Conservation (phyloP, 1,140 invertebrate species). For the Rhagoletis pomonella region DNA sequence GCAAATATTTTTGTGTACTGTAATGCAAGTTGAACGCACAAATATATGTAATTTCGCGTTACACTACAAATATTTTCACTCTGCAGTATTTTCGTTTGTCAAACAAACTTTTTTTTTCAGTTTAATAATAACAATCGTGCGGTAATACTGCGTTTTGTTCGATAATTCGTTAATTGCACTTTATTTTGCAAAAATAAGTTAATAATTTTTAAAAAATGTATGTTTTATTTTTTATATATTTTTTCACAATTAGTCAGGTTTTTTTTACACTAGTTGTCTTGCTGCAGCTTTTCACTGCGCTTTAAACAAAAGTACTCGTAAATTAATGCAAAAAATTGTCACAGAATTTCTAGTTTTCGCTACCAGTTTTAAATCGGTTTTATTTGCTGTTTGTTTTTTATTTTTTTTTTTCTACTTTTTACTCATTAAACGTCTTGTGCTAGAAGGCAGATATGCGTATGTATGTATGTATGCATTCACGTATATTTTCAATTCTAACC, state of each 20-base stretch:
- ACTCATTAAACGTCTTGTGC: neutral
- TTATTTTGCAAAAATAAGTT: neutral
- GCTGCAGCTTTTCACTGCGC: neutral
- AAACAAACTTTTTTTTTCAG: neutral
- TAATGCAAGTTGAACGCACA: conserved; percentile 12
- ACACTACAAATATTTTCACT: conserved; percentile 23
- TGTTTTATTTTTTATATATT: neutral
- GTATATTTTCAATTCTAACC: conserved; percentile 41
- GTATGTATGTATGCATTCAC: neutral
- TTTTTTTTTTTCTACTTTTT: neutral
- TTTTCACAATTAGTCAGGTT: neutral
- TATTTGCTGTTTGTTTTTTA: neutral
- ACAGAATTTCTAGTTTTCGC: conserved; percentile 44
- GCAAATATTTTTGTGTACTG: conserved; percentile 6
- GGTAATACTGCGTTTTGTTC: neutral
- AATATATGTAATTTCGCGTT: neutral
- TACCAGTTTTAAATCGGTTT: conserved; percentile 29
- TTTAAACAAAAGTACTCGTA: neutral
- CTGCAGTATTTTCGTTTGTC: neutral
- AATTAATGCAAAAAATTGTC: neutral
- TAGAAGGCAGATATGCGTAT: neutral
- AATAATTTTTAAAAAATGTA: neutral
- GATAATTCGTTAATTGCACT: conserved; percentile 9
- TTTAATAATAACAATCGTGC: neutral
- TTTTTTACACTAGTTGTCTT: neutral